Evolutionary conservation across 2,797 vertebrate species (phyloP).

Genomic region (Alauda arvensis): DNA sequence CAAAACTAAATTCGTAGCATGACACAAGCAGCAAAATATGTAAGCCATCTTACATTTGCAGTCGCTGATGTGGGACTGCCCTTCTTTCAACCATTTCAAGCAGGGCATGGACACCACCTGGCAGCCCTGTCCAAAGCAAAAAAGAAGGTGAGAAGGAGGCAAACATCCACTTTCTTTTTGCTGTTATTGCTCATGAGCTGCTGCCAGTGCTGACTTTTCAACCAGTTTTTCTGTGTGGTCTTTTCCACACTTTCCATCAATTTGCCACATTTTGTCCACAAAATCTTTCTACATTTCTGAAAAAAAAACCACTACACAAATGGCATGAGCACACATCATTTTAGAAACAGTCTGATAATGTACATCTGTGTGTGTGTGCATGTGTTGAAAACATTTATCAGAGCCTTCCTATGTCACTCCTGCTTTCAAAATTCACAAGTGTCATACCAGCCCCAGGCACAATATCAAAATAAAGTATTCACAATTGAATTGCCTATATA

Average conservation of each 20-base stretch:
- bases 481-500: background rate
- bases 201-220: background rate
- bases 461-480: background rate
- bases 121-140: background rate
- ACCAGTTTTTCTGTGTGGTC: background rate
- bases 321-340: background rate
- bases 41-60: background rate
- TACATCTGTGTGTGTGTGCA: accelerated
- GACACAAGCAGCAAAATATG: background rate
- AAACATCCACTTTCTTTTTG: background rate
- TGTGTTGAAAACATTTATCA: background rate
- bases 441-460: background rate
- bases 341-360: background rate
- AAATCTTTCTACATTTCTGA: background rate
- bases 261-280: background rate
- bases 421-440: background rate
- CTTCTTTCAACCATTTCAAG: background rate
- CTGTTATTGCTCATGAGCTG: background rate
- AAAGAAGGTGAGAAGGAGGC: background rate
- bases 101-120: background rate
- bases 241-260: background rate
- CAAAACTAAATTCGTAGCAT: background rate
- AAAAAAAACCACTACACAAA: background rate
- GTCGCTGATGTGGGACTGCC: background rate
- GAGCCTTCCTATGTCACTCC: background rate